These are phyloP conservation scores for Silvanus unidentatus DNA, from an alignment of 2,888 invertebrate genomes.

Conservation along the genomic window DNA sequence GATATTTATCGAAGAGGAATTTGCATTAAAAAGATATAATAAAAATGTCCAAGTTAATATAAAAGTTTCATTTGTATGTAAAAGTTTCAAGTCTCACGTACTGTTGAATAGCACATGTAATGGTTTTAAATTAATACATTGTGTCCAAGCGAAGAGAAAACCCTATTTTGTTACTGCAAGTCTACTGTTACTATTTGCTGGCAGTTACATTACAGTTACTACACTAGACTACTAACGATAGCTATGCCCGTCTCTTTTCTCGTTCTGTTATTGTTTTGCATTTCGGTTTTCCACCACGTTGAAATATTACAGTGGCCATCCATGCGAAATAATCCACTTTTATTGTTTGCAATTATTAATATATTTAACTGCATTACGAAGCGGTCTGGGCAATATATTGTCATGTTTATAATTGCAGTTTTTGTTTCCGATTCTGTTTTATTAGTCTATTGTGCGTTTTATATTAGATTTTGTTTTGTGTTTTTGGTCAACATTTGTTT, in stretches of 20 bases:
- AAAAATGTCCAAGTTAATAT: too few species aligned
- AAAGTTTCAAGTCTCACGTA: too few species aligned
- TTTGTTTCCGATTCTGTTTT: conserved; percentile 42
- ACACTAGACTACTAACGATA: too few species aligned
- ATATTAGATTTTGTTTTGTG: conserved; percentile 43
- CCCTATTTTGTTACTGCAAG: not conserved
- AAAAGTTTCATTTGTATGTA: too few species aligned
- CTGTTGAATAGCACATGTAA: conserved; percentile 10
- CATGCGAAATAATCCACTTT: conserved; percentile 45
- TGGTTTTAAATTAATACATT: conserved; percentile 26
- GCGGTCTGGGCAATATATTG: conserved; percentile 38
- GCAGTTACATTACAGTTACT: too few species aligned
- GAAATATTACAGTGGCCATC: conserved; percentile 36
- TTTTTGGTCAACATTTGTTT: conserved; percentile 33
- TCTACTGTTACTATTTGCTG: too few species aligned
- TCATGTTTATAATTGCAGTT: conserved; percentile 42
- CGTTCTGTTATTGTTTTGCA: conserved; percentile 24
- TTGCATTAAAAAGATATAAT: too few species aligned
- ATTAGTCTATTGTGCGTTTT: conserved; percentile 42
- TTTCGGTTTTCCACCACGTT: conserved; percentile 26
- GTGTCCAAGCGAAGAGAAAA: conserved; percentile 7
- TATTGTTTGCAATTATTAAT: conserved; percentile 47
- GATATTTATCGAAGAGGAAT: too few species aligned
- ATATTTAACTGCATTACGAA: conserved; percentile 44
- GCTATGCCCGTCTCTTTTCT: conserved; percentile 1